Evolutionary conservation across 2,113 vertebrate species (phyloP).

Genomic region (Nycticorax nycticorax): DNA sequence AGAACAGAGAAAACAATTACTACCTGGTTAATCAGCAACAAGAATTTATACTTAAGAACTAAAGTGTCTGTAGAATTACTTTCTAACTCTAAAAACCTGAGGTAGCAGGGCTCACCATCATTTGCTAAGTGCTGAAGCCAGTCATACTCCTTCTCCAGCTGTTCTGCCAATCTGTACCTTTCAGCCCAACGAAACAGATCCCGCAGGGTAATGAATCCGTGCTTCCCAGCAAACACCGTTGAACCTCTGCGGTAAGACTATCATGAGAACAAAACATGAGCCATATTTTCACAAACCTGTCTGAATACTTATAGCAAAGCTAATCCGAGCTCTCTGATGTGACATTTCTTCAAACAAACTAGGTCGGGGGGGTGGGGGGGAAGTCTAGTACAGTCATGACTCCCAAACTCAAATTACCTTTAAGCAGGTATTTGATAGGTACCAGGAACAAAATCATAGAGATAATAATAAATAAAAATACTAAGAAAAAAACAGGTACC

Average conservation of each 20-base stretch:
- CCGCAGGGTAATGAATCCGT: conserved; percentile 94
- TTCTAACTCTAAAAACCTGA: background rate
- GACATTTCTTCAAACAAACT: background rate
- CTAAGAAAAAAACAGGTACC: background rate
- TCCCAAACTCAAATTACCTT: background rate
- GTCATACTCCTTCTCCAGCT: conserved; percentile 82
- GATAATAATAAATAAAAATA: background rate
- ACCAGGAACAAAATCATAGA: background rate
- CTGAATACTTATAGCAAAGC: background rate
- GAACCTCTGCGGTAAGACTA: conserved; percentile 92
- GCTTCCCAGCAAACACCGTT: conserved; percentile 95
- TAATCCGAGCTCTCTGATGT: background rate
- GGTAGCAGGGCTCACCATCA: conserved; percentile 81
- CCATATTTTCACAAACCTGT: background rate
- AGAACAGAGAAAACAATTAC: background rate
- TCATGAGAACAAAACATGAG: background rate
- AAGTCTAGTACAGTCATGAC: background rate
- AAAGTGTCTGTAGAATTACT: too few relatives aligned
- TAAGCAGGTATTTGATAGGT: background rate
- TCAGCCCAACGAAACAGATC: conserved; percentile 98
- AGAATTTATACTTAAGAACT: background rate
- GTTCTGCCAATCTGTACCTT: conserved; percentile 88
- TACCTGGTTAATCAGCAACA: background rate
- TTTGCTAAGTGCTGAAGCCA: conserved; percentile 96
- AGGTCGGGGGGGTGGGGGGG: too few relatives aligned